These are phyloP conservation scores for Vipera ursinii DNA, from an alignment of 2,797 vertebrate genomes.

Conservation along the genomic window DNA sequence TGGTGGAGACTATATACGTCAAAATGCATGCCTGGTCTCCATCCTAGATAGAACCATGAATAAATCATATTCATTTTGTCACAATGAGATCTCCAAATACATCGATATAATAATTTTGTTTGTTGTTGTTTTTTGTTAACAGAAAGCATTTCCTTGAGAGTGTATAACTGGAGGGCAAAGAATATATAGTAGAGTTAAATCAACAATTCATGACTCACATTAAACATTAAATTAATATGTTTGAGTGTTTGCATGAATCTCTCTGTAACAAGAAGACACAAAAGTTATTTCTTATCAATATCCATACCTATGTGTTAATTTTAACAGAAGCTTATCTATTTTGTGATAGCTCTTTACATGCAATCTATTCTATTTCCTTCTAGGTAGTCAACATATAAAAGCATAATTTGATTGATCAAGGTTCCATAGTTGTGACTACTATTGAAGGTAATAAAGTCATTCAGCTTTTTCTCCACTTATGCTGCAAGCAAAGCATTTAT, in stretches of 20 bases:
- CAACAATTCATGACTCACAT: no score
- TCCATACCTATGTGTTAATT: neutral
- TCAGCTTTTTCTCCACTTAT: slow-evolving; percentile 57
- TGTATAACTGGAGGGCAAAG: no score
- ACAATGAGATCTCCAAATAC: neutral
- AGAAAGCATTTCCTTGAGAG: neutral
- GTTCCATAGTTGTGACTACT: slow-evolving; percentile 63
- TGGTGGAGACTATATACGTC: no score
- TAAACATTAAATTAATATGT: no score
- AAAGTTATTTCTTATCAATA: no score
- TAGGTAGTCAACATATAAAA: slow-evolving; percentile 57
- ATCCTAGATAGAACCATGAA: no score
- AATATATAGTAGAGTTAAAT: no score
- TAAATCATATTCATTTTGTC: no score
- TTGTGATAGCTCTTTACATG: neutral
- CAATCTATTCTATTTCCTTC: slow-evolving; percentile 38
- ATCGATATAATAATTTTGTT: neutral
- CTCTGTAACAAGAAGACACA: no score
- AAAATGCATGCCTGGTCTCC: no score
- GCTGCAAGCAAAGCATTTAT: slow-evolving; percentile 62
- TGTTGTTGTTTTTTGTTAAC: neutral
- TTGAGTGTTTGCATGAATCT: no score
- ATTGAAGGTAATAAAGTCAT: slow-evolving; percentile 67
- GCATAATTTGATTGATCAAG: slow-evolving; percentile 63
- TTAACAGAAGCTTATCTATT: neutral